Base-by-base conservation (phyloP, 2,888 invertebrate genomes). In the Pteria penguin region DNA sequence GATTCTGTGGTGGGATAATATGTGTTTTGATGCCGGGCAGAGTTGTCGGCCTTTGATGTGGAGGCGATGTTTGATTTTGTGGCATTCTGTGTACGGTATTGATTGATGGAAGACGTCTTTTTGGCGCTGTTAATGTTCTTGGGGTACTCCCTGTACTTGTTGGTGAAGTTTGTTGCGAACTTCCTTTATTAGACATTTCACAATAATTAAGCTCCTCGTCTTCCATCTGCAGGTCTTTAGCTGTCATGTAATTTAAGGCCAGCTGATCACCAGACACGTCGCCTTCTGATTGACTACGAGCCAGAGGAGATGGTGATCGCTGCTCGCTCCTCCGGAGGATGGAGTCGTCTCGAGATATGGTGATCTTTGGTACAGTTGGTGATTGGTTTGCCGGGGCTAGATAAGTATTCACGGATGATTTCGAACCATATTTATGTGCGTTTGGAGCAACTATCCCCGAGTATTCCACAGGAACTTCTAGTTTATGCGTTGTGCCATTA, bases 221-320 rank as follows among this genome's bases (percentile, higher is more conserved):
- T 31, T 72, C 73, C 32, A 74, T 71, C 11, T 77, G 69, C 45
- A 84, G 71, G 62, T 84, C 82, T 65, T 78, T 79, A 22, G 82
- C 79, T 24, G 80, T 76, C 4, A 83, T 52, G 45, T 84, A 84
- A 27, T 73, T 83, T 14, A 83, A 52, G 29, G 36, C 18, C 5
- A 65, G 24, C 26, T 58, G 24, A 52, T 55, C 8, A 14, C 29
- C 24, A 22, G 52, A 5, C 18, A 62, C n/a, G 11, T 70, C 32
- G 14, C 55, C 52, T 4, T 33, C 61, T 1, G 70, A 70, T 8
- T 22, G 36, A 29, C 26, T 14, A 36, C 60, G 33, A 31, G 36
- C 33, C 2, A 36, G 18, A 18, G 33, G 22, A 3, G 45, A 52
- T 2, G 58, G 26, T 4, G 58, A 26, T 4, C 3, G 14, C 1